Percentiles rank a stretch among this genome's conserved stretches.
phyloP scores from a whole-genome alignment of 2,797 vertebrate species.

The Enteromius fasciolatus region DNA sequence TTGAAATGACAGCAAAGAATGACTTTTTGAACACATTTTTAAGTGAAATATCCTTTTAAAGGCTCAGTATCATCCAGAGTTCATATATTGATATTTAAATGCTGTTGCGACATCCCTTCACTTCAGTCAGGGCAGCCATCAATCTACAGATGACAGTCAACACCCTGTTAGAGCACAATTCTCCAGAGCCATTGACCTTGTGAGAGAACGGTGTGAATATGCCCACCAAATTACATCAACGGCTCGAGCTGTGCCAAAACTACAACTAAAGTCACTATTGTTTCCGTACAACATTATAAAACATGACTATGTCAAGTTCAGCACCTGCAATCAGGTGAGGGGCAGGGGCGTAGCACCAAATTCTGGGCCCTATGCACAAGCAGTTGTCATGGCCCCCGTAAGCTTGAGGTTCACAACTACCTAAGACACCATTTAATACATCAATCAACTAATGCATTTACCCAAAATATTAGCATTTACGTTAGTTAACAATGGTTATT shows the following conservation, averaged over 20 bases:
- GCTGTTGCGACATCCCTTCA: slow-evolving; percentile 19
- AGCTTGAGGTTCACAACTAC: too few species aligned
- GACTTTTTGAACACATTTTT: neutral
- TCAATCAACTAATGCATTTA: too few species aligned
- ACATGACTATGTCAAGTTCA: neutral
- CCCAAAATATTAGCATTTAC: too few species aligned
- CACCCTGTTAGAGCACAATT: slow-evolving; percentile 26
- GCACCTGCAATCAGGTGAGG: neutral
- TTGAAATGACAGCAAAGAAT: neutral
- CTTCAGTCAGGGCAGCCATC: slow-evolving; percentile 46
- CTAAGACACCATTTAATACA: too few species aligned
- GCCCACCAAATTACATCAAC: slow-evolving; percentile 3
- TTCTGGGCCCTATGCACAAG: too few species aligned
- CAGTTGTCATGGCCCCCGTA: too few species aligned
- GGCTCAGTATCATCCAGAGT: slow-evolving; percentile 31
- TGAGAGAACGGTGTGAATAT: slow-evolving; percentile 5
- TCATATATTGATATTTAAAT: slow-evolving; percentile 55
- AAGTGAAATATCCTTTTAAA: neutral
- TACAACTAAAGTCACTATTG: neutral
- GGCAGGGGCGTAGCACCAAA: too few species aligned
- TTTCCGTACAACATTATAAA: neutral
- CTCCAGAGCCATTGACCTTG: slow-evolving; percentile 57
- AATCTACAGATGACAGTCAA: slow-evolving; percentile 37
- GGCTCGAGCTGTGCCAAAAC: neutral
- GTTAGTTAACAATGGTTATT: too few species aligned